Conservation (phyloP, 2,113 vertebrate genomes). For the Otus sunia region DNA sequence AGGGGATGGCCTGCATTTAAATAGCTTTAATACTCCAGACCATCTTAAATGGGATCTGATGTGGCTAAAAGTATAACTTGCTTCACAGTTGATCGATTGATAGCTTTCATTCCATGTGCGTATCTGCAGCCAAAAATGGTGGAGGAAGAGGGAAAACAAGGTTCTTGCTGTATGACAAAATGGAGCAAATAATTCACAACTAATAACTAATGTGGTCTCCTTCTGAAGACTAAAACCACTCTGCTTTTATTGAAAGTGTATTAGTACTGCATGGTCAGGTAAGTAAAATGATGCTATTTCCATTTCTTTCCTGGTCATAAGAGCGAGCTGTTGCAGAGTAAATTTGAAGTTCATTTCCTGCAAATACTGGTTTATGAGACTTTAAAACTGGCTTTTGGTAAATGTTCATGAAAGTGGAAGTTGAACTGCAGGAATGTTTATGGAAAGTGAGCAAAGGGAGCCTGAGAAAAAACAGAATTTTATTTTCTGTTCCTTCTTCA, state of each 20-base stretch:
- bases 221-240: background rate
- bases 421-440: background rate
- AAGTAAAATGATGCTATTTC: background rate
- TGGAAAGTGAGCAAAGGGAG: background rate
- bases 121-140: background rate
- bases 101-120: background rate
- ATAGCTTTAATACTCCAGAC: background rate
- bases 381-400: background rate
- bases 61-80: background rate
- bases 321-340: background rate
- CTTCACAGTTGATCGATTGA: background rate
- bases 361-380: background rate
- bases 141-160: background rate
- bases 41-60: background rate
- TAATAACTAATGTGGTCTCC: background rate
- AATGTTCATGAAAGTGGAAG: background rate
- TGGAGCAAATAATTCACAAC: background rate
- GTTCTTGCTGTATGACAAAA: background rate
- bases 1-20: background rate
- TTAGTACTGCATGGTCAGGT: background rate
- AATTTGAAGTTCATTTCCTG: slow-evolving; percentile 30
- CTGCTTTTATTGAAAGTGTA: background rate
- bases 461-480: background rate
- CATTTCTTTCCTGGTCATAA: background rate
- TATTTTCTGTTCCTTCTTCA: background rate